A percentile compares a stretch with the other conserved stretches of the same genome.
Conservation (phyloP, 2,888 invertebrate species). For the Glyphotaelius pellucidus region DNA sequence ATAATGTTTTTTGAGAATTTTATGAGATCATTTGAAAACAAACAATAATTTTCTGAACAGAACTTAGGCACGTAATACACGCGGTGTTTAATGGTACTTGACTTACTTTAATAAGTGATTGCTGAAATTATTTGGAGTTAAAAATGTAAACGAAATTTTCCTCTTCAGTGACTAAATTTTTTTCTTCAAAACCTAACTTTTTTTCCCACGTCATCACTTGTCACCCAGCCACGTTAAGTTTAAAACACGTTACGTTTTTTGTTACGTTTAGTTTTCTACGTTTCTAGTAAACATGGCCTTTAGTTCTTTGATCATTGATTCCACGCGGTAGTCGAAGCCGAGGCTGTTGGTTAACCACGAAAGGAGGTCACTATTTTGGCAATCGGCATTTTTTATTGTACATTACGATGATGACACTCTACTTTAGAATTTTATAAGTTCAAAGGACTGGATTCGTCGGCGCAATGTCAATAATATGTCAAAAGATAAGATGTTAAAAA, state of each 20-base stretch:
- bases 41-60: no score
- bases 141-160: no score
- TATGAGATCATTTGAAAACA: no score
- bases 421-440: constrained; percentile 13
- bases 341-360: constrained; percentile 14
- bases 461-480: neutral
- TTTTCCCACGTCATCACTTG: no score
- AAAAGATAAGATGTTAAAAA: neutral
- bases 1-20: no score
- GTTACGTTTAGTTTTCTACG: neutral
- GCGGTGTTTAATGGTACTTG: no score
- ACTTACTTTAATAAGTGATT: no score
- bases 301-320: neutral
- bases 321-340: neutral
- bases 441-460: neutral
- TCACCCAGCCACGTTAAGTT: no score
- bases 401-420: constrained; percentile 29
- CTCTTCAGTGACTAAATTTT: no score
- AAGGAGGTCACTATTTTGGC: constrained; percentile 33
- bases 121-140: no score
- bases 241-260: neutral
- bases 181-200: no score
- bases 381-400: constrained; percentile 11
- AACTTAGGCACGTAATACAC: no score
- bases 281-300: neutral